phyloP scores from a whole-genome alignment of 2,888 invertebrate species.

The Copidosoma aretas region DNA sequence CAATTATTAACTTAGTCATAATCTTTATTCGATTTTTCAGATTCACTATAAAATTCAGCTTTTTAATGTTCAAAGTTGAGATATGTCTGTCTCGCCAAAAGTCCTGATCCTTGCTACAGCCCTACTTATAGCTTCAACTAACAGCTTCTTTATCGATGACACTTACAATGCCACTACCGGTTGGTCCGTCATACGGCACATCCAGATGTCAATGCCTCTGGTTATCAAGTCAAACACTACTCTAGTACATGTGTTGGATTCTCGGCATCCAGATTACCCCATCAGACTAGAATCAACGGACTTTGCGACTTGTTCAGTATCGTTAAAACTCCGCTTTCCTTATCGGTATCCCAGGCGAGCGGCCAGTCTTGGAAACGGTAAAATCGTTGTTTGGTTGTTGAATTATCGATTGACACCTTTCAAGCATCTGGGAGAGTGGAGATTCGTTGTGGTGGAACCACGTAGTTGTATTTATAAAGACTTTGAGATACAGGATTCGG shows the following conservation, averaged over 20 bases:
- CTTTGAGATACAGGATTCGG: constrained; percentile 16
- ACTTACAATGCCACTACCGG: constrained; percentile 13
- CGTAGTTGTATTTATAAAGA: constrained; percentile 1
- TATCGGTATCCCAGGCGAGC: constrained; percentile 16
- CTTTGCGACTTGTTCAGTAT: constrained; percentile 1
- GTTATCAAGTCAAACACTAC: constrained; percentile 7
- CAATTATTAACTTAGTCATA: no score
- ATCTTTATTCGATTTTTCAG: no score
- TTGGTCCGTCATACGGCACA: constrained; percentile 22
- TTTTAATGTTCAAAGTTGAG: background rate
- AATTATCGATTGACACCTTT: constrained; percentile 17
- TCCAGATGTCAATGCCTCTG: constrained; percentile 3
- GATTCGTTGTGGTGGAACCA: constrained; percentile 24
- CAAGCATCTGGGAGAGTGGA: constrained; percentile 19
- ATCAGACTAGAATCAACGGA: constrained; percentile 8
- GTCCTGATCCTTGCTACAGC: background rate
- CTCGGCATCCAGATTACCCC: background rate
- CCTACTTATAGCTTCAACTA: background rate
- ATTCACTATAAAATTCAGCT: background rate
- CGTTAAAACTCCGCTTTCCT: constrained; percentile 6
- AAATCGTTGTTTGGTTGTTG: constrained; percentile 25
- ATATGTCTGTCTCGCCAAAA: background rate
- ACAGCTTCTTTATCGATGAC: constrained; percentile 3
- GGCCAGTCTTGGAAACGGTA: constrained; percentile 24
- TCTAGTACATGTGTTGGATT: constrained; percentile 18